Evolutionary conservation across 2,888 invertebrate genomes (phyloP).

Genomic region (Bibio marci): DNA sequence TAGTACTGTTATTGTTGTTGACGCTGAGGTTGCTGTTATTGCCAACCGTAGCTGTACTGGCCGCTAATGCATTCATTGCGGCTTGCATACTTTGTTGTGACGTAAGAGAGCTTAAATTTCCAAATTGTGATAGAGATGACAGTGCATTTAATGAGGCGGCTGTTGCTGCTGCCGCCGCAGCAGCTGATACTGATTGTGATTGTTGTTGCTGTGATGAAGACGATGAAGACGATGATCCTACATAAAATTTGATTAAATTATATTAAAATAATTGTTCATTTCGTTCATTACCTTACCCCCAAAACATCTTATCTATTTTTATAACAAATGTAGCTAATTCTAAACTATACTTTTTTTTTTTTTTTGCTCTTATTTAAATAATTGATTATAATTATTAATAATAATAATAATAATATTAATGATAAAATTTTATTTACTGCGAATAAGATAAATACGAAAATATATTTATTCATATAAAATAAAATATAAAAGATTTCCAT

Average conservation of each 20-base stretch:
- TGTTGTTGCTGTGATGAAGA: constrained; percentile 2
- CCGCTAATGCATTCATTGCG: constrained; percentile 29
- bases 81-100: constrained; percentile 30
- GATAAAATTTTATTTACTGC: too few relatives aligned
- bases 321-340: too few relatives aligned
- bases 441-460: too few relatives aligned
- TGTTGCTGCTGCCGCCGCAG: constrained; percentile 2
- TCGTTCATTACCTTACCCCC: neutral
- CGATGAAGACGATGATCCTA: constrained; percentile 12
- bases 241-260: neutral
- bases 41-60: constrained; percentile 12
- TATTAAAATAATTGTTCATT: constrained; percentile 8
- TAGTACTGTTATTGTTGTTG: neutral
- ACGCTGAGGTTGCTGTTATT: too few relatives aligned
- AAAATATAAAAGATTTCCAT: too few relatives aligned
- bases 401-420: too few relatives aligned
- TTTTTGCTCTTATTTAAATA: too few relatives aligned
- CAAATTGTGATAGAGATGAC: constrained; percentile 27
- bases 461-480: too few relatives aligned
- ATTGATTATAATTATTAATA: too few relatives aligned
- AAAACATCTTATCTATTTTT: neutral
- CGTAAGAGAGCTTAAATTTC: constrained; percentile 24
- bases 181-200: neutral
- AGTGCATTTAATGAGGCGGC: constrained; percentile 25
- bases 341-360: too few relatives aligned